A percentile compares a stretch with the other conserved stretches of the same genome.
phyloP scores from a whole-genome alignment of 2,888 invertebrate species.

The Melieria crassipennis region DNA sequence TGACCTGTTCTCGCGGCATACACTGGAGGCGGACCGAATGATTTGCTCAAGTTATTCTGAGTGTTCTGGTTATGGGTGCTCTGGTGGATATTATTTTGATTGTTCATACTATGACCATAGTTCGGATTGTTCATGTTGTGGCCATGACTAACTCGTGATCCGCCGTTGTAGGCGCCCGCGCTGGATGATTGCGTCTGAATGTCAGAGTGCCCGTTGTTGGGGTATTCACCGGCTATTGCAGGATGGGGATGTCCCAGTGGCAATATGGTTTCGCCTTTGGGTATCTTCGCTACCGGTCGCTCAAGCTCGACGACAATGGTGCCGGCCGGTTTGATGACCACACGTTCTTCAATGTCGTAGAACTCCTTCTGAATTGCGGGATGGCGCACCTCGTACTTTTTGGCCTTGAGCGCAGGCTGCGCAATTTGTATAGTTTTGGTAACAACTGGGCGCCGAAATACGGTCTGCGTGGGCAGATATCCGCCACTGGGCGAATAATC shows the following conservation, averaged over 20 bases:
- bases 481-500: slow-evolving; percentile 32
- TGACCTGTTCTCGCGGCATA: slow-evolving; percentile 23
- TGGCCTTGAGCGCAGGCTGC: slow-evolving; percentile 70
- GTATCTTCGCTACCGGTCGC: slow-evolving; percentile 70
- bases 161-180: slow-evolving; percentile 21
- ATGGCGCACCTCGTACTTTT: slow-evolving; percentile 70
- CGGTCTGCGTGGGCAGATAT: slow-evolving; percentile 45
- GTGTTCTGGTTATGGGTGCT: slow-evolving; percentile 37
- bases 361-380: slow-evolving; percentile 73
- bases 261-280: slow-evolving; percentile 64
- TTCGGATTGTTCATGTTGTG: slow-evolving; percentile 37
- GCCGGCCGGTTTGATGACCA: slow-evolving; percentile 71
- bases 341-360: slow-evolving; percentile 72
- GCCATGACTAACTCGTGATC: slow-evolving; percentile 24
- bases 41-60: slow-evolving; percentile 29
- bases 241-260: slow-evolving; percentile 59
- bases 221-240: slow-evolving; percentile 57
- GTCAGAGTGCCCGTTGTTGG: slow-evolving; percentile 43
- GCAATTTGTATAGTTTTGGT: slow-evolving; percentile 70
- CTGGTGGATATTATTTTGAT: slow-evolving; percentile 6
- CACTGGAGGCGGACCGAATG: background rate
- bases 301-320: slow-evolving; percentile 71
- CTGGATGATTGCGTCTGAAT: slow-evolving; percentile 39
- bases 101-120: slow-evolving; percentile 38
- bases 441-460: slow-evolving; percentile 64